Conservation (phyloP, 2,113 vertebrate genomes). For the Neodon shergylaensis region DNA sequence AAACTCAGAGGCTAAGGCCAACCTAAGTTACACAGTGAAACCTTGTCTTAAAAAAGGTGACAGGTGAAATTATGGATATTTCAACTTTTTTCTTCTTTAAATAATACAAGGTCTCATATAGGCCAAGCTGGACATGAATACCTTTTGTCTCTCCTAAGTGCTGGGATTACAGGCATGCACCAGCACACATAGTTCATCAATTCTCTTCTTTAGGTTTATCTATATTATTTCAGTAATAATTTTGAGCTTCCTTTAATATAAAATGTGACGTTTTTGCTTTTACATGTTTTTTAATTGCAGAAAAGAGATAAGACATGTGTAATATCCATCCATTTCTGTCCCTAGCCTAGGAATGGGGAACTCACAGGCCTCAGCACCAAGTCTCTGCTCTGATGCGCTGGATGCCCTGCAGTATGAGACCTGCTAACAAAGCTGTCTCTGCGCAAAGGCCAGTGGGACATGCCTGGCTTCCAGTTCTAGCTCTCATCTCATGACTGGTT, state of each 20-base stretch:
- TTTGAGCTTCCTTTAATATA: slow-evolving; percentile 26
- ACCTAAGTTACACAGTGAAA: not conserved
- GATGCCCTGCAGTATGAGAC: not conserved
- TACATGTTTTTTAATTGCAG: not conserved
- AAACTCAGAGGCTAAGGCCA: not conserved
- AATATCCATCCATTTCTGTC: not conserved
- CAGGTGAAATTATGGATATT: not conserved
- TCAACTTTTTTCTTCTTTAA: not conserved
- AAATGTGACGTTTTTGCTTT: not conserved
- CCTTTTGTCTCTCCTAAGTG: not conserved
- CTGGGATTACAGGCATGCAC: not conserved
- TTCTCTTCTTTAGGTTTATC: not conserved
- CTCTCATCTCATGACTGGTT: not conserved
- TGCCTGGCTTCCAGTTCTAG: not conserved
- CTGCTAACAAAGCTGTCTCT: not conserved
- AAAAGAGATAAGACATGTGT: not conserved
- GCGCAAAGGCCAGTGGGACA: not conserved
- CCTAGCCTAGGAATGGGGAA: not conserved
- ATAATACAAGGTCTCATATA: not conserved
- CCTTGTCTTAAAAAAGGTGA: not conserved
- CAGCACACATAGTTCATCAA: not conserved
- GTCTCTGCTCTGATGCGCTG: not conserved
- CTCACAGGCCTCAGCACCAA: not conserved
- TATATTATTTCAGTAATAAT: slow-evolving; percentile 28
- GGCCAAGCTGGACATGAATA: not conserved